Base-by-base conservation (phyloP, 2,888 invertebrate species). In the Theodoxus fluviatilis region DNA sequence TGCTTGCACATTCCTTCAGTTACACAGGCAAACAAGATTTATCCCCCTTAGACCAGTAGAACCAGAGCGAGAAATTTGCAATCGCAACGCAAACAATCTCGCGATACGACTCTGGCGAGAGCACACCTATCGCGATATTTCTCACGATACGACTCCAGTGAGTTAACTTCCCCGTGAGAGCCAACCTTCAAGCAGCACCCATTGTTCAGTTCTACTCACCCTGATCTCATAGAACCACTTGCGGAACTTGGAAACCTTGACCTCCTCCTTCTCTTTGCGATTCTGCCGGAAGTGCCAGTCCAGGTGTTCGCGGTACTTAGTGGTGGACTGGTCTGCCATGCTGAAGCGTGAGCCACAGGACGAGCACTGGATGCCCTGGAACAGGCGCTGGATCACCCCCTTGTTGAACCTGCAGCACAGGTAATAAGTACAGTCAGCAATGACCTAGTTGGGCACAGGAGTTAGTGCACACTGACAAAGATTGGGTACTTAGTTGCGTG, bases 261-360 rank as follows among this genome's bases (percentile, higher is more conserved):
- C 78, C 31, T 94, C 93, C 84, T 94, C 94, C 76, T 95, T 91
- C 80, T 95, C 95, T 69, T 93, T 90, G 1, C 95, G 89, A 89
- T 98, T 98, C 87, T 95, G 94, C 31, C 84, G 72, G 89, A 98
- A 98, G 89, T 99, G 99, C 98, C 98, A 98, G 89, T 99, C 98
- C 73, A 98, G 90, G 89, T 99, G 99, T 85, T 95, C 94, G 81
- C 88, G 83, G 88, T 98, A 99, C 74, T 93, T 92, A 77, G 93
- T 93, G 9, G 93, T 87, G 22, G 69, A 72, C 33, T 70, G 72
- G 35, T 83, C 81, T 52, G 95, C 94, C 0, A 94, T 93, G 18
- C 94, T 93, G 88, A 98, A 98, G 61, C 98, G 91, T 73, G 95
- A 92, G 40, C 98, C 98, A 88, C 99, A 99, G 67, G 95, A 94